A percentile compares a stretch with the other conserved stretches of the same genome.
phyloP scores from a whole-genome alignment of 2,797 vertebrate species.

The Naso thynnoides region DNA sequence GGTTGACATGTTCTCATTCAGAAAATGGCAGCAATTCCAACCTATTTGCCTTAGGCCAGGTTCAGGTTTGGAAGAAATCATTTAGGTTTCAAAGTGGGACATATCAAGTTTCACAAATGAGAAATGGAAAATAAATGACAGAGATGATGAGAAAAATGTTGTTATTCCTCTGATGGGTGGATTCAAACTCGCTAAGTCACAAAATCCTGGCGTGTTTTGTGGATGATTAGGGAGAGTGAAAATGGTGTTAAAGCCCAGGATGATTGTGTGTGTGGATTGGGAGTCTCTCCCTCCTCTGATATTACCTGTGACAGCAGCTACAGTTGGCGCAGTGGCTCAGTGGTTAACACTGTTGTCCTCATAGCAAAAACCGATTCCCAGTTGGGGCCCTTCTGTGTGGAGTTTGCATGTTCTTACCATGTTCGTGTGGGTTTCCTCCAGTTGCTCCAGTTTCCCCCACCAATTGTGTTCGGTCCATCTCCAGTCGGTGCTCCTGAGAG shows the following conservation, averaged over 20 bases:
- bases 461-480: too few relatives aligned
- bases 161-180: conserved; percentile 13
- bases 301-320: too few relatives aligned
- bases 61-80: conserved; percentile 3
- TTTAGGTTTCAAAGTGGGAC: conserved; percentile 18
- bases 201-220: conserved; percentile 1
- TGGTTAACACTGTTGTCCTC: too few relatives aligned
- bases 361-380: too few relatives aligned
- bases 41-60: background rate
- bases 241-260: background rate
- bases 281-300: background rate
- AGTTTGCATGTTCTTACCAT: too few relatives aligned
- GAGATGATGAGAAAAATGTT: background rate
- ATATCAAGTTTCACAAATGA: background rate
- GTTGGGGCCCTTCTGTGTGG: too few relatives aligned
- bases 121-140: background rate
- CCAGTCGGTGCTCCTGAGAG: too few relatives aligned
- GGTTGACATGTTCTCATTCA: background rate
- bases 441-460: too few relatives aligned
- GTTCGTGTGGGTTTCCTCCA: too few relatives aligned
- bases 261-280: background rate
- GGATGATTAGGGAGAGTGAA: background rate
- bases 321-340: too few relatives aligned
- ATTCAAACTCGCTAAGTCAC: conserved; percentile 5
- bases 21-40: background rate